Percentiles rank a stretch among this genome's conserved stretches.
Conservation (phyloP, 2,113 vertebrate genomes). For the Thunnus thynnus region DNA sequence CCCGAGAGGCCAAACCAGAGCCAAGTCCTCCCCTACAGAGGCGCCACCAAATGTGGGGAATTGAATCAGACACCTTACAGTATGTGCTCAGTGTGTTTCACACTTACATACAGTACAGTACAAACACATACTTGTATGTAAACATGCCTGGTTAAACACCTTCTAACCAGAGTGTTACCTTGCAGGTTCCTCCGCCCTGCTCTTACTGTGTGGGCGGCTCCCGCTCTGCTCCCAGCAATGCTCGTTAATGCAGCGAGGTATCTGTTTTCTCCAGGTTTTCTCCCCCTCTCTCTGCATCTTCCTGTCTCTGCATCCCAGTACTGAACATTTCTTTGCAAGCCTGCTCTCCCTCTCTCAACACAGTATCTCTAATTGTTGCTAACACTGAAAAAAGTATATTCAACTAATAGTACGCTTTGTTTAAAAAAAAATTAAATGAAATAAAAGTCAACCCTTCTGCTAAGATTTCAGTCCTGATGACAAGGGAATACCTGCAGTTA, state of each 20-base stretch:
- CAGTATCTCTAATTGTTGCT: slow-evolving; percentile 22
- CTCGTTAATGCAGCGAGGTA: slow-evolving; percentile 64
- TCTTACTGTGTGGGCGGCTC: slow-evolving; percentile 48
- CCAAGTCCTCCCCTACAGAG: slow-evolving; percentile 38
- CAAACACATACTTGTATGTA: slow-evolving; percentile 37
- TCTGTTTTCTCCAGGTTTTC: slow-evolving; percentile 12
- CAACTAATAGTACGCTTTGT: background rate
- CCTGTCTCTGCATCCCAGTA: background rate
- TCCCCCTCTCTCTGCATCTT: background rate
- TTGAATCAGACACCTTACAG: slow-evolving; percentile 19
- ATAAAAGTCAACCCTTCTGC: too few relatives aligned
- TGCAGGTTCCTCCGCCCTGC: slow-evolving; percentile 21
- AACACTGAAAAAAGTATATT: slow-evolving; percentile 2
- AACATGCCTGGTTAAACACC: slow-evolving; percentile 38
- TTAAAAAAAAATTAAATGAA: background rate
- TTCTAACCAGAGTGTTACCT: slow-evolving; percentile 28
- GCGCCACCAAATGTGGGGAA: slow-evolving; percentile 9
- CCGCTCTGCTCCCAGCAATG: slow-evolving; percentile 56
- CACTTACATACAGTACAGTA: slow-evolving; percentile 9
- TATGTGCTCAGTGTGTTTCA: slow-evolving; percentile 18
- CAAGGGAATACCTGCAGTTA: background rate
- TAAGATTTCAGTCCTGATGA: background rate
- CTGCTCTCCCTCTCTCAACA: slow-evolving; percentile 27
- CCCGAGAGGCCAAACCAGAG: slow-evolving; percentile 30
- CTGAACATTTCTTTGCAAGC: slow-evolving; percentile 31